Evolutionary conservation across 1,140 invertebrate species (phyloP), one percentile per base, ranked within the genome.

Genomic region (Maconellicoccus hirsutus): DNA sequence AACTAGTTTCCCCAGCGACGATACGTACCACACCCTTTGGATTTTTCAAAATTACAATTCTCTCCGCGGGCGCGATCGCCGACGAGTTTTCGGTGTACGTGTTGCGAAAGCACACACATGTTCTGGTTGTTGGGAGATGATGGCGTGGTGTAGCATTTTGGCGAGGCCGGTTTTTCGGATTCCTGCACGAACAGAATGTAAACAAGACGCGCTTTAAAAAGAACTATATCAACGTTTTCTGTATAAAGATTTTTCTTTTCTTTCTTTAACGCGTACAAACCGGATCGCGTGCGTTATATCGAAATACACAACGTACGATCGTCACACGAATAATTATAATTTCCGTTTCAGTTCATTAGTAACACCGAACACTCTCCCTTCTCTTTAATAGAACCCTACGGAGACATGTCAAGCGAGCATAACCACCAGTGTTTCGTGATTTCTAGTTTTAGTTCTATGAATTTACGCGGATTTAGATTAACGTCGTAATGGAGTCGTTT

Each of bases 261-360:
- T 52, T 52, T 52, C 42, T 52, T 16, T 19, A 6, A 33, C 29
- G 29, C 29, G 29, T 59, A 66, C 16, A 25, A 66, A 66, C 61
- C 61, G 61, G 61, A 66, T 66, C 61, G 61, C 61, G 61, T 66
- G 61, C 61, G 61, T 26, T 22, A 66, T 66, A 66, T 66, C 61
- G 61, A 23, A 66, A 66, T 66, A 66, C 29, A 33, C 3, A 3
- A 12, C 12, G 16, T 52, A 66, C 25, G 61, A 66, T 66, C 61
- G 61, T 66, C 25, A 19, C 61, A 66, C 61, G 61, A 66, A 66
- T 25, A 66, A 66, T 66, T 26, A 66, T 66, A 66, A 66, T 66
- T 66, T 66, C 61, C 61, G 61, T 66, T 66, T 66, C 61, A 66
- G 61, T 66, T 66, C 61, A 66, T 66, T 66, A 66, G 61, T 66